Evolutionary conservation across 2,113 vertebrate species (phyloP), one percentile per base, ranked within the genome.

Genomic region (Pyxicephalus adspersus): DNA sequence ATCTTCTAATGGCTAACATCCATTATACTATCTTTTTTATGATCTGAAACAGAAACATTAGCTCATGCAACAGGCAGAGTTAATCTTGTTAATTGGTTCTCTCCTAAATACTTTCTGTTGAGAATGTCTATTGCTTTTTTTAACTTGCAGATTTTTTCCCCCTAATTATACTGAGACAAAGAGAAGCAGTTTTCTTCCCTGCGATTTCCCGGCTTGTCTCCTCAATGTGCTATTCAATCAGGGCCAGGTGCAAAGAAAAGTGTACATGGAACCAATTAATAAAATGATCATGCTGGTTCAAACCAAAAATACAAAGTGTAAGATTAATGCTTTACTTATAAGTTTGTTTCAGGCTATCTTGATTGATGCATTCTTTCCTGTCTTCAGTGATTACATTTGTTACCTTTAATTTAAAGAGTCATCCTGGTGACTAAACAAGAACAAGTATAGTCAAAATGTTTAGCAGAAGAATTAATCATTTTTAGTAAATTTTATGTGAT

Each of bases 51-150:
- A 50, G 55, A 71, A 72, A 81, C 78, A 73, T 63, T 81, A 81
- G 58, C 28, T 73, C 50, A 81, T 73, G 34, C 51, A 81, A 60
- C 58, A 34, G 58, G 23, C 64, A 66, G 54, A 68, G 64, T 58
- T 80, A 80, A 72, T 72, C 67, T 63, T 71, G 31, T 80, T 71
- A 80, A 80, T 80, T 80, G 58, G 78, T 28, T 71, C 57, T 71
- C 58, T 63, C 38, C 38, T 78, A 72, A 72, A 80, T 45, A 58
- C 38, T 72, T 16, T 80, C 13, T 63, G 22, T 23, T 80, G 45
- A 63, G 51, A 67, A 78, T 57, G n/a, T 57, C n/a, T 68, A 66
- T 57, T 58, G 76, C 29, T 67, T 66, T 58, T 67, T 67, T 78
- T 65, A 64, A 31, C 50, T 77, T 66, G 64, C 51, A 68, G 51